Evolutionary conservation across 2,113 vertebrate genomes (phyloP).

Genomic region (Micromys minutus): DNA sequence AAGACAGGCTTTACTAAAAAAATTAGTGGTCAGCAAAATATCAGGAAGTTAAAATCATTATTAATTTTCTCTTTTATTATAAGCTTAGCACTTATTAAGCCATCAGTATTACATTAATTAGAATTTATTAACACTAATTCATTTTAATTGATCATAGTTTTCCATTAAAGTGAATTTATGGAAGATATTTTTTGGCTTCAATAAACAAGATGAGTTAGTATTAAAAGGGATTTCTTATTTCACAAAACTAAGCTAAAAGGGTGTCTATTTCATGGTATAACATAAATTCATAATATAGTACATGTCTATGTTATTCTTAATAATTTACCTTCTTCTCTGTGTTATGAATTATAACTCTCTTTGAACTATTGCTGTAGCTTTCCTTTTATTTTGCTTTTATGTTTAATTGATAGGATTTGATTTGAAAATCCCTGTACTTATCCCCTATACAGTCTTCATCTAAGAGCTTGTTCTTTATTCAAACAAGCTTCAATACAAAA

Average conservation of each 20-base stretch:
- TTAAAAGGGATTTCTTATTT: constrained; percentile 42
- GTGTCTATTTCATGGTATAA: not conserved
- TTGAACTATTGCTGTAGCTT: not conserved
- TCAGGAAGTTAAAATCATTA: constrained; percentile 14
- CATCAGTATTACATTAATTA: constrained; percentile 36
- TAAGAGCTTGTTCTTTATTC: constrained; percentile 1
- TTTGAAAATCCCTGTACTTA: not conserved
- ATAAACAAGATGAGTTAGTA: not conserved
- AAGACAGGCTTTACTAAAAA: not conserved
- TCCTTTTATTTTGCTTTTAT: constrained; percentile 53
- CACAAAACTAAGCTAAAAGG: constrained; percentile 33
- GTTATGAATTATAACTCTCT: constrained; percentile 31
- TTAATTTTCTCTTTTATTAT: not conserved
- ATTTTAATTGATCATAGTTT: constrained; percentile 40
- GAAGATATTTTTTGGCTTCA: constrained; percentile 5
- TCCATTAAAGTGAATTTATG: not conserved
- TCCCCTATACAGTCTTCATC: not conserved
- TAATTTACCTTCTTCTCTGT: not conserved
- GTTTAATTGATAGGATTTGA: constrained; percentile 20
- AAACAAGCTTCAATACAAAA: not conserved
- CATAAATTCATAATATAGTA: not conserved
- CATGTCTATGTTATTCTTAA: constrained; percentile 5
- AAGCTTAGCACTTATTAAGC: not conserved
- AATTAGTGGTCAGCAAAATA: not conserved
- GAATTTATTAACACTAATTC: not conserved